These are phyloP conservation scores for Sebastes nivosus DNA, from an alignment of 2,797 vertebrate species.

Conservation along the genomic window DNA sequence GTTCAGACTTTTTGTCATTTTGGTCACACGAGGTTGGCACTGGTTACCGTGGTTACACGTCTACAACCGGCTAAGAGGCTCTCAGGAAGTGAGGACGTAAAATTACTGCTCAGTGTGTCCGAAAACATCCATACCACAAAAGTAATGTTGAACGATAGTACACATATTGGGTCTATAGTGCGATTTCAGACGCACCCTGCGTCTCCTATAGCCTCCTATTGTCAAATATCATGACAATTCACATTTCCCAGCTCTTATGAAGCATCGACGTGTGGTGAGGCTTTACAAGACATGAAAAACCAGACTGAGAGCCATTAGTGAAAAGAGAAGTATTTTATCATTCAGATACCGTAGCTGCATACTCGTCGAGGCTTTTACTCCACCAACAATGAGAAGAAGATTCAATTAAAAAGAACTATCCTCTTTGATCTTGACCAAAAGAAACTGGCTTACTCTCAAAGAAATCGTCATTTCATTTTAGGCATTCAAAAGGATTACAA, in stretches of 20 bases:
- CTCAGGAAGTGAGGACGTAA: too few relatives aligned
- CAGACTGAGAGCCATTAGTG: not conserved
- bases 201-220: not conserved
- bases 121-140: too few relatives aligned
- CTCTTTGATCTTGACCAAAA: not conserved
- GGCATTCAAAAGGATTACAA: not conserved
- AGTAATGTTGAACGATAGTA: too few relatives aligned
- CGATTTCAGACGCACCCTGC: accelerated
- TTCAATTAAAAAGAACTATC: not conserved
- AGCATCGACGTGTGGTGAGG: not conserved
- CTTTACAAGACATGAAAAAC: not conserved
- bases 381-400: not conserved
- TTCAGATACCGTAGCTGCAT: not conserved
- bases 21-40: too few relatives aligned
- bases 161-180: accelerated
- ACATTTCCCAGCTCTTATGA: not conserved
- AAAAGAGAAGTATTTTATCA: not conserved
- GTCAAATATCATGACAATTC: not conserved
- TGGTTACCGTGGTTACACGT: too few relatives aligned
- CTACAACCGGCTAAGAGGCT: too few relatives aligned
- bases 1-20: too few relatives aligned
- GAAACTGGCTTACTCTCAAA: not conserved
- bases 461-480: not conserved
- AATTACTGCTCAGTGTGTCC: accelerated
- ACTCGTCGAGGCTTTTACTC: not conserved